These are phyloP conservation scores for Rhabdornis inornatus DNA, from an alignment of 2,113 vertebrate genomes.

Conservation along the genomic window DNA sequence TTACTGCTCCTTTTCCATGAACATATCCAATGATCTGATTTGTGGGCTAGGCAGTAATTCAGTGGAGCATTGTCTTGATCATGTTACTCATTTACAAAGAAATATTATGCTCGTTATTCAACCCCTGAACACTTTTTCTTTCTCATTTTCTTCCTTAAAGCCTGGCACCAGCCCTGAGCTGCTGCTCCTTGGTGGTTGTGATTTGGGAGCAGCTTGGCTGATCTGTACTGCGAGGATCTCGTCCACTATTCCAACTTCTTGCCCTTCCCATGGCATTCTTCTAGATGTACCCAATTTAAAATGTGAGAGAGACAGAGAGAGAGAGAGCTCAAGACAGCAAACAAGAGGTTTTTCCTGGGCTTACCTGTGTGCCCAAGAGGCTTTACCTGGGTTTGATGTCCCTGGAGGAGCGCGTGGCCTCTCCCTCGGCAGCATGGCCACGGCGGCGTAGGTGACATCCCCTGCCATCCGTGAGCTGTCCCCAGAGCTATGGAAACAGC, in stretches of 20 bases:
- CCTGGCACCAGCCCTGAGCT: neutral
- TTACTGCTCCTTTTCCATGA: neutral
- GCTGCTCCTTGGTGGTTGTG: neutral
- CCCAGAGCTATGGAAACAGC: neutral
- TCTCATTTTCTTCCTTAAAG: neutral
- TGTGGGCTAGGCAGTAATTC: neutral
- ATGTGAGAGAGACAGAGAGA: neutral
- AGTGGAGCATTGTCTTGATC: neutral
- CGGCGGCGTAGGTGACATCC: neutral
- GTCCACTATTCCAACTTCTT: neutral
- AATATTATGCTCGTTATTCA: neutral
- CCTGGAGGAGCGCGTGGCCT: neutral
- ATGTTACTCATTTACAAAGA: neutral
- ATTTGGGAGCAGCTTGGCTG: neutral
- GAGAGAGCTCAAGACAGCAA: neutral
- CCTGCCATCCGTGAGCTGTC: conserved; percentile 20
- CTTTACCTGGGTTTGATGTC: conserved; percentile 34
- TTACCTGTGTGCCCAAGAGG: neutral
- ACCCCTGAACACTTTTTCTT: neutral
- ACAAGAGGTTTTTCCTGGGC: conserved; percentile 14
- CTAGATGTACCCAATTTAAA: neutral
- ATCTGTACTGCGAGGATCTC: neutral
- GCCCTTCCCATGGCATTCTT: neutral
- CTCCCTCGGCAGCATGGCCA: neutral
- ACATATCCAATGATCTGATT: neutral